Evolutionary conservation across 2,113 vertebrate genomes (phyloP).

Genomic region (Nerophis lumbriciformis): DNA sequence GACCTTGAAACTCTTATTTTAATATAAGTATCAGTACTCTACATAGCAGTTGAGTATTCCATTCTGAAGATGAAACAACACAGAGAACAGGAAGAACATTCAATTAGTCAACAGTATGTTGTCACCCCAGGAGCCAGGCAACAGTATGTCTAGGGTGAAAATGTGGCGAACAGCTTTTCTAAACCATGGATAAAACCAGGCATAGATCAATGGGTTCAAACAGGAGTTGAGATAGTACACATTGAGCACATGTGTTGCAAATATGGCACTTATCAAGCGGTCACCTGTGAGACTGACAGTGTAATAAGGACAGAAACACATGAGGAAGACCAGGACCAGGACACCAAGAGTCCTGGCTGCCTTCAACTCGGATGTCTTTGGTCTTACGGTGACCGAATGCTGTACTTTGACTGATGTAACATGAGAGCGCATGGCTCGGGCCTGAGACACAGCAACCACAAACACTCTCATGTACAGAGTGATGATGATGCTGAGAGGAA

Average conservation of each 20-base stretch:
- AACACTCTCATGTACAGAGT: conserved; percentile 51
- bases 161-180: conserved; percentile 47
- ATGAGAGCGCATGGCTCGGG: conserved; percentile 33
- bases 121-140: conserved; percentile 20
- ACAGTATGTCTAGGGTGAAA: conserved; percentile 45
- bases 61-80: too few relatives aligned
- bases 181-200: conserved; percentile 61
- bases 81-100: not conserved
- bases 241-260: too few relatives aligned
- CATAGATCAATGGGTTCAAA: conserved; percentile 59
- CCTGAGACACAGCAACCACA: conserved; percentile 48
- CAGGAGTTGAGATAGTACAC: conserved; percentile 31
- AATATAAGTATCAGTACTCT: too few relatives aligned
- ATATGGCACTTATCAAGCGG: too few relatives aligned
- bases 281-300: conserved; percentile 19
- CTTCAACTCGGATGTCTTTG: not conserved
- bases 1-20: too few relatives aligned
- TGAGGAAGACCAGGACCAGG: conserved; percentile 46
- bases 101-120: conserved; percentile 19
- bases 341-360: conserved; percentile 20
- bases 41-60: too few relatives aligned
- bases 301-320: conserved; percentile 47
- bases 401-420: not conserved
- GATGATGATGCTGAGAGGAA: conserved; percentile 43
- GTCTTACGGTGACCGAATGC: not conserved